Percentiles rank a stretch among this genome's conserved stretches.
These are phyloP conservation scores for Ochropleura leucogaster DNA, from an alignment of 2,888 invertebrate genomes.

Conservation along the genomic window DNA sequence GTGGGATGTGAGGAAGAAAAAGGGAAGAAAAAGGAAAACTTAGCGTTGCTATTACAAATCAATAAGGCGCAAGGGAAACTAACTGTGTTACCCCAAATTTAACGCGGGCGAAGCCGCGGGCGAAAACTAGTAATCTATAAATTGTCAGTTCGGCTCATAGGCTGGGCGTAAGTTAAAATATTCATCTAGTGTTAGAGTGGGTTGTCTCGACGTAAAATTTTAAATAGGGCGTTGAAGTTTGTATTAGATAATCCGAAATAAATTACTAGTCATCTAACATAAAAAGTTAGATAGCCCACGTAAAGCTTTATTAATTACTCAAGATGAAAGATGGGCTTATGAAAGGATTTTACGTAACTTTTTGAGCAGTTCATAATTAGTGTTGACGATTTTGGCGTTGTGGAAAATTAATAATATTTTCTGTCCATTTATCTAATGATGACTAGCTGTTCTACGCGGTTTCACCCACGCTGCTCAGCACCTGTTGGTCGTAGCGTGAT, in stretches of 20 bases:
- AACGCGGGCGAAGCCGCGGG: too few relatives aligned
- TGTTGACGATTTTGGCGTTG: not conserved
- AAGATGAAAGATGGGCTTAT: not conserved
- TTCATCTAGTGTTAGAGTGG: not conserved
- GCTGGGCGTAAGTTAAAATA: not conserved
- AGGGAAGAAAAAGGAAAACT: too few relatives aligned
- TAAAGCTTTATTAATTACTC: not conserved
- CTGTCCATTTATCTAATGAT: not conserved
- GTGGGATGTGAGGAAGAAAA: too few relatives aligned
- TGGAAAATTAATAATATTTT: not conserved
- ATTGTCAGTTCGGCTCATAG: not conserved
- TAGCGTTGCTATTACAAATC: too few relatives aligned
- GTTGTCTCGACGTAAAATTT: not conserved
- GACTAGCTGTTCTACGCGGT: too few relatives aligned
- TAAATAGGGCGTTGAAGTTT: not conserved
- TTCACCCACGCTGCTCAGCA: too few relatives aligned
- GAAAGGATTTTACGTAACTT: not conserved
- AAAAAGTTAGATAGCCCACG: not conserved
- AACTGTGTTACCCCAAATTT: too few relatives aligned
- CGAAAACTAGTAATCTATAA: too few relatives aligned
- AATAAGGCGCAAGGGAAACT: too few relatives aligned
- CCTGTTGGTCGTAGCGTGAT: too few relatives aligned
- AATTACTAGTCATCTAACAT: constrained; percentile 1
- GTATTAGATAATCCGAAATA: not conserved
- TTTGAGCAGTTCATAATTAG: not conserved